Percentiles rank a stretch among this genome's conserved stretches.
These are phyloP conservation scores for Pecten maximus DNA, from an alignment of 2,888 invertebrate species.

Conservation along the genomic window DNA sequence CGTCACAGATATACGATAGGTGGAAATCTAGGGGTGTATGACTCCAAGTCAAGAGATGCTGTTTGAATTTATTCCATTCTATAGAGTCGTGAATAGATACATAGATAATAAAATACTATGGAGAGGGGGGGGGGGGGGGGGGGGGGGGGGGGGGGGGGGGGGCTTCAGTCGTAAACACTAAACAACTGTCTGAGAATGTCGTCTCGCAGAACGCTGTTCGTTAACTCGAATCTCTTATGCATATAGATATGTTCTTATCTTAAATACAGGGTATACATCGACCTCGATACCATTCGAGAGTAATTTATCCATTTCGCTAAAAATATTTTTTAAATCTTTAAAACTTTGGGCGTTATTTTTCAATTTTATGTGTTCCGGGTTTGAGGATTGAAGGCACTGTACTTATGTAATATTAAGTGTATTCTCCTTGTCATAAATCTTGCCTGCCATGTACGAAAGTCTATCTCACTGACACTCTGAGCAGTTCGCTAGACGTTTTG, in stretches of 20 bases:
- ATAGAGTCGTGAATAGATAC: too few species aligned
- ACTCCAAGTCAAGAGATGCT: too few species aligned
- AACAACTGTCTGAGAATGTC: too few species aligned
- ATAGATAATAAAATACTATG: too few species aligned
- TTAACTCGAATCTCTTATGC: too few species aligned
- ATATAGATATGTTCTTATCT: neutral
- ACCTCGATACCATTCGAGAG: neutral
- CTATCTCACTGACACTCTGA: neutral
- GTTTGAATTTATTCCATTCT: too few species aligned
- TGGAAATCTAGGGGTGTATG: too few species aligned
- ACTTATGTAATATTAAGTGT: constrained; percentile 22
- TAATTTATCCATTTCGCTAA: neutral
- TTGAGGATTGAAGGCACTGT: neutral
- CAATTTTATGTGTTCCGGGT: neutral
- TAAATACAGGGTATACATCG: neutral
- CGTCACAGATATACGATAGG: neutral
- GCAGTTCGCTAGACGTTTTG: constrained; percentile 26
- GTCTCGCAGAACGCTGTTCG: too few species aligned
- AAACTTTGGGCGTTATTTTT: neutral
- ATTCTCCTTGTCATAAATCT: neutral
- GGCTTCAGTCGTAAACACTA: too few species aligned
- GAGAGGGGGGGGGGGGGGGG: too few species aligned
- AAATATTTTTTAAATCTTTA: neutral
- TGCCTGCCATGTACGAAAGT: constrained; percentile 3
- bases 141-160: too few species aligned